Evolutionary conservation across 53 echinoderm and acorn worm genomes (phyloP).

Genomic region (Luidia sarsii): DNA sequence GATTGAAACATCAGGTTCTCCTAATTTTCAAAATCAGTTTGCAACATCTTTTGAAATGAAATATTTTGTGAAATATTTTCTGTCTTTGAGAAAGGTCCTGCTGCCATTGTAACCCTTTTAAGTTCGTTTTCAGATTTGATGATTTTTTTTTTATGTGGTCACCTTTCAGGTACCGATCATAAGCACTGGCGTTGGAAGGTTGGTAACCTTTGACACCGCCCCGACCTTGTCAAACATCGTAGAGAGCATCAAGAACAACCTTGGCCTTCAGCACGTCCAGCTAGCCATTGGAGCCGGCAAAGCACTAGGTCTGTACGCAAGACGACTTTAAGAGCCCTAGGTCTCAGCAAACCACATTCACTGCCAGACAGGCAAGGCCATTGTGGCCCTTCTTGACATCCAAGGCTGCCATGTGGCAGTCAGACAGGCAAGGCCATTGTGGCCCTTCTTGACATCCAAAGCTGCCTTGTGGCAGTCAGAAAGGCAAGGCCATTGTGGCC

Average conservation of each 20-base stretch:
- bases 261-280: conserved; percentile 67
- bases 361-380: no score
- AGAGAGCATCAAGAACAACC: conserved; percentile 72
- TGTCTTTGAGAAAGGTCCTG: no score
- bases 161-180: conserved; percentile 53
- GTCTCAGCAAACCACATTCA: no score
- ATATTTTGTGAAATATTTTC: no score
- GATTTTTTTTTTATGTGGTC: background rate
- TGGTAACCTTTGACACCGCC: conserved; percentile 37
- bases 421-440: conserved; percentile 42
- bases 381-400: no score
- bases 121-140: background rate
- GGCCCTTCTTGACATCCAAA: no score
- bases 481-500: conserved; percentile 79
- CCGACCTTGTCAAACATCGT: conserved; percentile 31
- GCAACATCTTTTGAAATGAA: no score
- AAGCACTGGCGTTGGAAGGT: conserved; percentile 76
- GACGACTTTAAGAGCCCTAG: no score
- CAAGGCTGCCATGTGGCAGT: conserved; percentile 58
- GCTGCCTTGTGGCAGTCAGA: conserved; percentile 76
- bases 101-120: no score
- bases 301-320: conserved; percentile 63
- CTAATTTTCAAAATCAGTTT: no score
- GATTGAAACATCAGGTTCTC: no score
- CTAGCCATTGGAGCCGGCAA: conserved; percentile 80